A percentile compares a stretch with the other conserved stretches of the same genome.
Conservation (phyloP, 1,140 invertebrate genomes). For the Glomeris maerens region DNA sequence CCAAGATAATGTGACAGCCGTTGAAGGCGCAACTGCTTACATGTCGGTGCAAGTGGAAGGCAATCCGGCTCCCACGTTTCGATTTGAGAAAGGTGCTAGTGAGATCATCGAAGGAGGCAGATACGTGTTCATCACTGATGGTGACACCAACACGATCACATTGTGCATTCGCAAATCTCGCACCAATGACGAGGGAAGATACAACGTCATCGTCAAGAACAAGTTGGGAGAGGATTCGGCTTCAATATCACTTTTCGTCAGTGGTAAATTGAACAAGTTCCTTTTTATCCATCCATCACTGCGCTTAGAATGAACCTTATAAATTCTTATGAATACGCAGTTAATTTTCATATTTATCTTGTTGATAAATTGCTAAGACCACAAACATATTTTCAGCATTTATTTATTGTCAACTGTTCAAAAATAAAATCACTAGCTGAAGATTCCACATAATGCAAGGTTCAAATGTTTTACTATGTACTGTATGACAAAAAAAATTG, state of each 20-base stretch:
- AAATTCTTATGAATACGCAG: neutral
- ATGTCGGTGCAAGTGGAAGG: conserved; percentile 78
- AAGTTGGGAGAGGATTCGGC: conserved; percentile 85
- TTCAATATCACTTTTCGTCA: conserved; percentile 89
- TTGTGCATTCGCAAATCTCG: conserved; percentile 91
- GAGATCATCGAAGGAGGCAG: conserved; percentile 85
- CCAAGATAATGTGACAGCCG: conserved; percentile 74
- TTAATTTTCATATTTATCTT: conserved; percentile 7
- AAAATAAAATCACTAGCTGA: neutral
- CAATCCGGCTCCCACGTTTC: conserved; percentile 82
- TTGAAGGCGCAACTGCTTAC: conserved; percentile 83
- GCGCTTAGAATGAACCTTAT: neutral
- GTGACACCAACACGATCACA: conserved; percentile 73
- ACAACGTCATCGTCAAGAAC: conserved; percentile 82
- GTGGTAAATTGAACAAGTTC: conserved; percentile 64
- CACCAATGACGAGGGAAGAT: conserved; percentile 92
- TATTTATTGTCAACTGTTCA: conserved; percentile 7
- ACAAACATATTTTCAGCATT: neutral
- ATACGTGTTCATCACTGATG: conserved; percentile 81
- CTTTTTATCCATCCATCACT: conserved; percentile 1
- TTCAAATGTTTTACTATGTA: too few species aligned
- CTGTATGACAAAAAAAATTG: too few species aligned
- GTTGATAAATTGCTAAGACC: neutral
- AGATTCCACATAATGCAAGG: too few species aligned
- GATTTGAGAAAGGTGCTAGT: conserved; percentile 83